Percentiles rank a stretch among this genome's conserved stretches.
These are phyloP conservation scores for Eleutherodactylus coqui DNA, from an alignment of 2,797 vertebrate genomes.

Conservation along the genomic window DNA sequence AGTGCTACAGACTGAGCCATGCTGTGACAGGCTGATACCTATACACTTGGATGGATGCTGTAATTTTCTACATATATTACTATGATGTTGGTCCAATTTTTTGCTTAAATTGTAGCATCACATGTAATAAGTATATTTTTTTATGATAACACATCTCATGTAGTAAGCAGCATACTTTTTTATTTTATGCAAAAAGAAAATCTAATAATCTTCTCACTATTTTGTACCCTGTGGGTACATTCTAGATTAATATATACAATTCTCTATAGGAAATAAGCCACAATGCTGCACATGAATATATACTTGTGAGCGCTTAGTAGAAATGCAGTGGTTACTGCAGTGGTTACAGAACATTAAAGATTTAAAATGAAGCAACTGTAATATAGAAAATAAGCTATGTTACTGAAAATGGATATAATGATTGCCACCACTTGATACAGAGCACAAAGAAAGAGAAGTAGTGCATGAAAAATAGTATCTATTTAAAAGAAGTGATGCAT, in stretches of 20 bases:
- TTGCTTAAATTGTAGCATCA: too few species aligned
- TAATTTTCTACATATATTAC: too few species aligned
- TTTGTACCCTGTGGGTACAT: not conserved
- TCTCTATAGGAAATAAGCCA: not conserved
- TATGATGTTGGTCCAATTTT: too few species aligned
- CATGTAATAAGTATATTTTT: not conserved
- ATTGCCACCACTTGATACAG: constrained; percentile 52
- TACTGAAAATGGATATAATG: constrained; percentile 46
- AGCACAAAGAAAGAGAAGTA: constrained; percentile 55
- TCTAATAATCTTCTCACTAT: not conserved
- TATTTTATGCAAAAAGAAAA: not conserved
- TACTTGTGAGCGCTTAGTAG: not conserved
- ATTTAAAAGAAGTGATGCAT: constrained; percentile 57
- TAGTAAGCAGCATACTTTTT: too few species aligned
- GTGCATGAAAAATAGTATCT: constrained; percentile 54
- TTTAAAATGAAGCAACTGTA: constrained; percentile 42
- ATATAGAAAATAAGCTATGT: constrained; percentile 49
- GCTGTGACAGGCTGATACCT: too few species aligned
- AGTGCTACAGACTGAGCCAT: too few species aligned
- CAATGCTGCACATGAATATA: not conserved
- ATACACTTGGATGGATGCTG: too few species aligned
- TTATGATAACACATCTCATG: too few species aligned
- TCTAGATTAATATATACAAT: not conserved
- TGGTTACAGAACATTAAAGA: constrained; percentile 58
- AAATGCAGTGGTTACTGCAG: constrained; percentile 45